These are phyloP conservation scores for Conchocele bisecta DNA, from an alignment of 2,888 invertebrate species.

Conservation along the genomic window DNA sequence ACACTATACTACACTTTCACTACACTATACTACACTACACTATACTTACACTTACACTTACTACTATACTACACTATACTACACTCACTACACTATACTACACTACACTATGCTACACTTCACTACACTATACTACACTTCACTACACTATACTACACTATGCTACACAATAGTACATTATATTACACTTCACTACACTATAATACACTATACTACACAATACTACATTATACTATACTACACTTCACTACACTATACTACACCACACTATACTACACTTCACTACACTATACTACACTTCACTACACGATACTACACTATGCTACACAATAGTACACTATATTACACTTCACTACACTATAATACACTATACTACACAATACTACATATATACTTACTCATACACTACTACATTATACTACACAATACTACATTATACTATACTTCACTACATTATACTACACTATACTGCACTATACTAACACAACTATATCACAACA, in stretches of 20 bases:
- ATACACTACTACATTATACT: too few relatives aligned
- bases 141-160: background rate
- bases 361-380: too few relatives aligned
- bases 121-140: slow-evolving; percentile 2
- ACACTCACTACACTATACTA: too few relatives aligned
- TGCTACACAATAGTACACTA: background rate
- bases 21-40: background rate
- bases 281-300: background rate
- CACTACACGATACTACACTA: slow-evolving; percentile 3
- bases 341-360: too few relatives aligned
- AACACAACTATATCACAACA: too few relatives aligned
- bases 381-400: background rate
- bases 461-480: too few relatives aligned
- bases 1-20: slow-evolving; percentile 3
- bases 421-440: too few relatives aligned
- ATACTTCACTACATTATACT: too few relatives aligned
- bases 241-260: background rate
- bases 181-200: background rate
- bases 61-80: background rate
- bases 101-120: background rate
- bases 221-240: background rate
- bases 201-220: background rate
- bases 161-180: too few relatives aligned
- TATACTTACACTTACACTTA: background rate
- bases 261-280: background rate